These are phyloP conservation scores for Parazoanthus swiftii DNA, from an alignment of 92 coral and sea anemone genomes.

Conservation along the genomic window DNA sequence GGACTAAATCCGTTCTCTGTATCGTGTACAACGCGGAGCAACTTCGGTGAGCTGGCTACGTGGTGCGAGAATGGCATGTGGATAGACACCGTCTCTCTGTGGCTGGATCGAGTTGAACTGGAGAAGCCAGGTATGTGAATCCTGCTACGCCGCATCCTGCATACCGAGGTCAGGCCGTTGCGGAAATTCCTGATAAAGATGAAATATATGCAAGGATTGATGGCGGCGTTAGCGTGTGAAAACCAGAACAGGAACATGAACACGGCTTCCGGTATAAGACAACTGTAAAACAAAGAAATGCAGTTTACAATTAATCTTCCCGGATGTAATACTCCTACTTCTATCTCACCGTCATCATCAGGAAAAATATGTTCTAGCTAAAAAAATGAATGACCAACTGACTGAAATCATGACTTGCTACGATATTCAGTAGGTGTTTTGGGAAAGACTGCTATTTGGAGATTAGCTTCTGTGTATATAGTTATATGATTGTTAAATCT, in stretches of 20 bases:
- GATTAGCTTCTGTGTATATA: no score
- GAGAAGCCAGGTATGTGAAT: background rate
- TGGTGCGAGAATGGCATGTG: conserved; percentile 11
- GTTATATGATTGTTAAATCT: no score
- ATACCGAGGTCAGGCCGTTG: conserved; percentile 16
- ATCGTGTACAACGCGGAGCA: conserved; percentile 7
- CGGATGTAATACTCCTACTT: no score
- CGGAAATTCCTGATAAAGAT: conserved; percentile 39
- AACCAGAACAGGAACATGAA: conserved; percentile 19
- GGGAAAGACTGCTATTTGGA: no score
- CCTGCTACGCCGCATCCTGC: background rate
- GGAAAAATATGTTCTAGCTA: no score
- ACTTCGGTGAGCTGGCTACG: conserved; percentile 19
- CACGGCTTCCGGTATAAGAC: background rate
- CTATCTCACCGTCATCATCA: no score
- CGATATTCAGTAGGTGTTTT: no score
- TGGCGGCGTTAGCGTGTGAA: conserved; percentile 37
- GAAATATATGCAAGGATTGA: conserved; percentile 42
- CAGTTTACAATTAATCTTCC: no score
- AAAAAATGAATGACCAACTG: no score
- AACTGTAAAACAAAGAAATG: conserved; percentile 9
- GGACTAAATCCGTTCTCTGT: background rate
- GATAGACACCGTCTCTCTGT: background rate
- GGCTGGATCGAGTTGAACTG: conserved; percentile 30
- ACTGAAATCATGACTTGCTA: no score